Percentiles rank a stretch among this genome's conserved stretches.
Evolutionary conservation across 2,888 invertebrate genomes (phyloP).

Genomic region (Theretra japonica): DNA sequence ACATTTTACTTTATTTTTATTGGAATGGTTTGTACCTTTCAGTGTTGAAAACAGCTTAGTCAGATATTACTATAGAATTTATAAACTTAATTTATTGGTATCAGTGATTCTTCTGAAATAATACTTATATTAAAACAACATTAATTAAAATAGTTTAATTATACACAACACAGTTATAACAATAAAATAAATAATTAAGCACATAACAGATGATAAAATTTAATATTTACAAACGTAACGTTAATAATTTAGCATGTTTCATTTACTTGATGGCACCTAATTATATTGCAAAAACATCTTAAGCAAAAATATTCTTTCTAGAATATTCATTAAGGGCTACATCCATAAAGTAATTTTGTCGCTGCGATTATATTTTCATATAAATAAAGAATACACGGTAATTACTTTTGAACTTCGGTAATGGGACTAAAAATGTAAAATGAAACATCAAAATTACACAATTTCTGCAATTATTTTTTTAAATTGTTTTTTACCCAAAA

Average conservation of each 20-base stretch:
- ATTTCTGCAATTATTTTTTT: no score
- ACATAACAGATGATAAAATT: constrained; percentile 9
- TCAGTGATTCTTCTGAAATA: no score
- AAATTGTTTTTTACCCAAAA: no score
- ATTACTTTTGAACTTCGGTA: no score
- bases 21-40: background rate
- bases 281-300: constrained; percentile 15
- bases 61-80: no score
- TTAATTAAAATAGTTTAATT: constrained; percentile 1
- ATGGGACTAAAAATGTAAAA: no score
- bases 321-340: background rate
- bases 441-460: no score
- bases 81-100: no score
- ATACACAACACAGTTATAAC: background rate
- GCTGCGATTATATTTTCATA: background rate
- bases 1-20: background rate
- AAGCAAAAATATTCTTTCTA: constrained; percentile 1
- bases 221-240: constrained; percentile 20
- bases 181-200: constrained; percentile 17
- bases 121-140: background rate
- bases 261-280: constrained; percentile 21
- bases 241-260: constrained; percentile 2
- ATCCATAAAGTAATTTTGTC: background rate
- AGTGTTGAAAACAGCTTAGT: no score
- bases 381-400: no score